Percentiles rank a stretch among this genome's conserved stretches.
These are phyloP conservation scores for Trichogramma evanescens DNA, from an alignment of 2,888 invertebrate species.

Conservation along the genomic window DNA sequence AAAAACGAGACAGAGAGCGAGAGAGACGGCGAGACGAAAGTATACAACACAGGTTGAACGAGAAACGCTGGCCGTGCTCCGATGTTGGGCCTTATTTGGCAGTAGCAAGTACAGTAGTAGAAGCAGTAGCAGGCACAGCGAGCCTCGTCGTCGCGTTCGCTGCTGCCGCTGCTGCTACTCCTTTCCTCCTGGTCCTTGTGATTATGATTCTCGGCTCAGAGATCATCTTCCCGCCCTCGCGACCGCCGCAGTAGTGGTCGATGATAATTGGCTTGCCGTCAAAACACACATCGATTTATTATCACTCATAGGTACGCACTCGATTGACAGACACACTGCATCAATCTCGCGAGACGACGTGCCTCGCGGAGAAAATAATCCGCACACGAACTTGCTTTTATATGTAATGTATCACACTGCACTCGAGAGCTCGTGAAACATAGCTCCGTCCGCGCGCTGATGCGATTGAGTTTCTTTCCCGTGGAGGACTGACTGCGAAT, in stretches of 20 bases:
- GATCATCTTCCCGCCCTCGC: not conserved
- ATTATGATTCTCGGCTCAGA: constrained; percentile 18
- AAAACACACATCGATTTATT: too few relatives aligned
- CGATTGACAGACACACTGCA: too few relatives aligned
- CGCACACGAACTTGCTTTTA: too few relatives aligned
- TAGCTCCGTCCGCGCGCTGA: too few relatives aligned
- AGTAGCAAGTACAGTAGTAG: constrained; percentile 34
- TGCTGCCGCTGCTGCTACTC: constrained; percentile 24
- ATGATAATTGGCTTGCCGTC: too few relatives aligned
- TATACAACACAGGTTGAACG: not conserved
- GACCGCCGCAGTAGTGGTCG: not conserved
- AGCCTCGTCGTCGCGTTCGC: not conserved
- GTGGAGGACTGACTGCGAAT: too few relatives aligned
- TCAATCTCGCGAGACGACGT: too few relatives aligned
- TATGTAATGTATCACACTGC: too few relatives aligned
- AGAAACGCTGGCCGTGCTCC: constrained; percentile 9
- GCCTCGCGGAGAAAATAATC: too few relatives aligned
- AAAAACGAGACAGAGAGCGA: not conserved
- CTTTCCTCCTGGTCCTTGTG: constrained; percentile 30
- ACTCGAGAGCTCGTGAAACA: too few relatives aligned
- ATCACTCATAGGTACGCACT: too few relatives aligned
- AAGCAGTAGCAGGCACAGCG: not conserved
- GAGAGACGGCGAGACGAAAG: not conserved
- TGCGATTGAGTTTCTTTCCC: too few relatives aligned
- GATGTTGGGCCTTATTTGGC: constrained; percentile 41